A percentile compares a stretch with the other conserved stretches of the same genome.
Conservation (phyloP, 2,113 vertebrate genomes). For the Zapus hudsonius region DNA sequence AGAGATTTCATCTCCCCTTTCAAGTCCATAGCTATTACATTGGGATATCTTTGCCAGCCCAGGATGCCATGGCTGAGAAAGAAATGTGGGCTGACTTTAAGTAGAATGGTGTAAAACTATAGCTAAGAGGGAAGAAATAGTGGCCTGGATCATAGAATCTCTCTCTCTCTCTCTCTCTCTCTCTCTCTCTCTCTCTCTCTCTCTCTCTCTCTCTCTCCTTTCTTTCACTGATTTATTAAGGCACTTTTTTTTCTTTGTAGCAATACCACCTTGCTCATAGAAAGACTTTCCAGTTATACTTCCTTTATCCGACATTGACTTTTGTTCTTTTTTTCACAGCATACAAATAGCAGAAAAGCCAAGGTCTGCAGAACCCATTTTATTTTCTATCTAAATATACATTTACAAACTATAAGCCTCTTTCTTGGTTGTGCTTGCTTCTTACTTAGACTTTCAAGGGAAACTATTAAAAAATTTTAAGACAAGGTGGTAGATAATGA, state of each 20-base stretch:
- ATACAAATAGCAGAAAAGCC: background rate
- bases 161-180: too few species aligned
- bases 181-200: too few species aligned
- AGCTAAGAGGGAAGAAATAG: background rate
- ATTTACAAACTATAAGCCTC: slow-evolving; percentile 68
- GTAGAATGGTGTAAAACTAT: background rate
- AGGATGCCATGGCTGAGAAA: background rate
- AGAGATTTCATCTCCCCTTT: background rate
- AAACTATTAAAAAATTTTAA: slow-evolving; percentile 55
- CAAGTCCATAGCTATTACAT: too few species aligned
- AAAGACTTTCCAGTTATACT: background rate
- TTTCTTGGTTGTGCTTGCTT: slow-evolving; percentile 62
- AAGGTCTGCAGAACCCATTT: background rate
- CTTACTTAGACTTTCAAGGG: slow-evolving; percentile 68
- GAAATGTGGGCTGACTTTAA: background rate
- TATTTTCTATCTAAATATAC: background rate
- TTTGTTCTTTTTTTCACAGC: slow-evolving; percentile 6
- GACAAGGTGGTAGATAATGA: background rate
- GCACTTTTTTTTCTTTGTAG: background rate
- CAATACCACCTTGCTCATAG: background rate
- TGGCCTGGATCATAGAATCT: background rate
- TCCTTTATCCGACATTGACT: background rate
- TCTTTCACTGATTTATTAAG: background rate
- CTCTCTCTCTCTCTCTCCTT: background rate
- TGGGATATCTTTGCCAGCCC: background rate